Evolutionary conservation across 92 coral and sea anemone species (phyloP).

Genomic region (Phymanthus crucifer): DNA sequence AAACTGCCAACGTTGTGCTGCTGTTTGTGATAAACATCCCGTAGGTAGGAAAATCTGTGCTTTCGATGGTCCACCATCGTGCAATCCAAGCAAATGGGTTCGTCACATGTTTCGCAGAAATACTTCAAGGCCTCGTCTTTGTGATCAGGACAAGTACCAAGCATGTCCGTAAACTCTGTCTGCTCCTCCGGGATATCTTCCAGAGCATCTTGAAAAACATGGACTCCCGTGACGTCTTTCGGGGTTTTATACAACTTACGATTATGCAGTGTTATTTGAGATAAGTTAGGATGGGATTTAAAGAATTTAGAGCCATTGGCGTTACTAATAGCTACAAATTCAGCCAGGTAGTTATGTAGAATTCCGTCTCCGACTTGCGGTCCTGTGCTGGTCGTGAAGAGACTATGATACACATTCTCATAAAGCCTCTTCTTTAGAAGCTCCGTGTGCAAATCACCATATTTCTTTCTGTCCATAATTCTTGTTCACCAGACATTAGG

Average conservation of each 20-base stretch:
- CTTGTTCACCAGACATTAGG: constrained; percentile 4
- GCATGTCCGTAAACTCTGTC: constrained; percentile 68
- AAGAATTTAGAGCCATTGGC: constrained; percentile 56
- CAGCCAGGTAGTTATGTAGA: constrained; percentile 74
- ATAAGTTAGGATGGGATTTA: constrained; percentile 50
- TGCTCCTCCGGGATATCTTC: constrained; percentile 93
- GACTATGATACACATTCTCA: constrained; percentile 55
- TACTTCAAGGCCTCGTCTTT: constrained; percentile 72
- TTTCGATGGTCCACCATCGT: constrained; percentile 80
- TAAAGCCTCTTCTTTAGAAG: constrained; percentile 65
- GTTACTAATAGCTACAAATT: constrained; percentile 62
- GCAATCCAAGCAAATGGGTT: constrained; percentile 87
- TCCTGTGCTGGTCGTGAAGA: constrained; percentile 49
- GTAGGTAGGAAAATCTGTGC: constrained; percentile 79
- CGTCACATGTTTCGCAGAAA: constrained; percentile 95
- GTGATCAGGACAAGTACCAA: constrained; percentile 85
- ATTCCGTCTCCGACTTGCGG: constrained; percentile 54
- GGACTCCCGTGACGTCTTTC: constrained; percentile 58
- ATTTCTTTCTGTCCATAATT: constrained; percentile 60
- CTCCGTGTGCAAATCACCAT: constrained; percentile 67
- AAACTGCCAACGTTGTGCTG: constrained; percentile 82
- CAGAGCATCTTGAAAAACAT: constrained; percentile 65
- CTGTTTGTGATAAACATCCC: constrained; percentile 89
- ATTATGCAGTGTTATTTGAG: constrained; percentile 34
- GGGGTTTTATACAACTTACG: constrained; percentile 69